Percentiles rank a stretch among this genome's conserved stretches.
phyloP scores from a whole-genome alignment of 2,888 invertebrate species.

The Synanthedon tipuliformis region DNA sequence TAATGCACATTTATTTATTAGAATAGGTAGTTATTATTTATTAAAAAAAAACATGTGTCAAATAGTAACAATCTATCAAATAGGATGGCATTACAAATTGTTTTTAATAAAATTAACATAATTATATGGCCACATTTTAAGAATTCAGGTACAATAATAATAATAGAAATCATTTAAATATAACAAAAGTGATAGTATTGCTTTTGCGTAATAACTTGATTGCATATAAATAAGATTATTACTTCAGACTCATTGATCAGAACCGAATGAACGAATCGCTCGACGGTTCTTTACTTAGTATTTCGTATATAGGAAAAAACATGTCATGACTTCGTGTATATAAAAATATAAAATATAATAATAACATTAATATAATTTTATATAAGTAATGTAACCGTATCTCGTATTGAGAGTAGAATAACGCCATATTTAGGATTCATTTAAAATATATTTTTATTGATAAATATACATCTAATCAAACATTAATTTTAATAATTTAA shows the following conservation, averaged over 20 bases:
- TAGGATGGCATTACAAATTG: conserved; percentile 31
- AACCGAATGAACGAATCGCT: conserved; percentile 38
- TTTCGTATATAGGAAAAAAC: conserved; percentile 26
- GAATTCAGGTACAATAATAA: conserved; percentile 67
- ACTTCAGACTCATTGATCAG: conserved; percentile 49
- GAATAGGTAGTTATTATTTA: conserved; percentile 31
- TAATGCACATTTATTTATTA: conserved; percentile 23
- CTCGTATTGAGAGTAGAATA: conserved; percentile 8
- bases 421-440: conserved; percentile 6
- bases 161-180: conserved; percentile 44
- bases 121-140: conserved; percentile 64
- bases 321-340: conserved; percentile 41
- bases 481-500: conserved; percentile 6
- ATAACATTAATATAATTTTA: conserved; percentile 39
- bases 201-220: conserved; percentile 28
- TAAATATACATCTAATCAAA: background rate
- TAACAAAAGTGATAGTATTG: conserved; percentile 47
- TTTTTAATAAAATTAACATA: conserved; percentile 28
- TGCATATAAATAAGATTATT: conserved; percentile 7
- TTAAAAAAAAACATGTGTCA: conserved; percentile 52
- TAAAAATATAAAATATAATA: conserved; percentile 52
- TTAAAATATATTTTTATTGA: background rate
- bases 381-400: conserved; percentile 7
- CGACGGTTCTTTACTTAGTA: conserved; percentile 41
- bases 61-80: conserved; percentile 41